Conservation (phyloP, 2,113 vertebrate genomes). For the Fulica atra region DNA sequence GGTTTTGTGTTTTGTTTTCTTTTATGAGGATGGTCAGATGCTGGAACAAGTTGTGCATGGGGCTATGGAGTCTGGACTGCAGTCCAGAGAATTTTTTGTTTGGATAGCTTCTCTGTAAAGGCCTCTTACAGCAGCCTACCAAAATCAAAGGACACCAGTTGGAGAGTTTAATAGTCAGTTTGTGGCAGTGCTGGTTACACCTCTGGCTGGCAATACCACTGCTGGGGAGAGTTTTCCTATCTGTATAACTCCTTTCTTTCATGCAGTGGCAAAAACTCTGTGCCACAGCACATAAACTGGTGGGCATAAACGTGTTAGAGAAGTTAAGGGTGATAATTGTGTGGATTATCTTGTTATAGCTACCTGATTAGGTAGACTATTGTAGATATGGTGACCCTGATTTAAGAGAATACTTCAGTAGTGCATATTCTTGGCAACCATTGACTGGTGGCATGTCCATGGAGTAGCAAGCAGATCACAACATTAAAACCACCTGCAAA, state of each 20-base stretch:
- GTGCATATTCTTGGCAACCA: background rate
- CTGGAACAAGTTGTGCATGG: background rate
- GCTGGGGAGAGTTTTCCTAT: background rate
- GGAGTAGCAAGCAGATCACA: background rate
- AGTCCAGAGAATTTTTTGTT: background rate
- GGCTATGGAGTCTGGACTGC: background rate
- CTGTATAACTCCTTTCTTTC: background rate
- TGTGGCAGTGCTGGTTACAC: background rate
- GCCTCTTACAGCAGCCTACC: background rate
- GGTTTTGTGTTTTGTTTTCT: background rate
- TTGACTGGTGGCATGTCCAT: background rate
- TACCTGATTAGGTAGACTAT: background rate
- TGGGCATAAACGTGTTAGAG: background rate
- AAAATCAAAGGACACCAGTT: background rate
- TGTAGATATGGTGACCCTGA: background rate
- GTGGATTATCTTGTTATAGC: background rate
- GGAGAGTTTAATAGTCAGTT: background rate
- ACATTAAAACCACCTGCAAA: background rate
- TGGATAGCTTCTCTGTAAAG: background rate
- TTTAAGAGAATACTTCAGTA: background rate
- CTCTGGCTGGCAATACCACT: background rate
- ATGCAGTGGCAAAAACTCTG: background rate
- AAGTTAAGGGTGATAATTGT: background rate
- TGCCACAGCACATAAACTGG: background rate
- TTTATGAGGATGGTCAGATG: background rate